Percentiles rank a stretch among this genome's conserved stretches.
These are phyloP conservation scores for Noctua janthina DNA, from an alignment of 2,888 invertebrate species.

Conservation along the genomic window DNA sequence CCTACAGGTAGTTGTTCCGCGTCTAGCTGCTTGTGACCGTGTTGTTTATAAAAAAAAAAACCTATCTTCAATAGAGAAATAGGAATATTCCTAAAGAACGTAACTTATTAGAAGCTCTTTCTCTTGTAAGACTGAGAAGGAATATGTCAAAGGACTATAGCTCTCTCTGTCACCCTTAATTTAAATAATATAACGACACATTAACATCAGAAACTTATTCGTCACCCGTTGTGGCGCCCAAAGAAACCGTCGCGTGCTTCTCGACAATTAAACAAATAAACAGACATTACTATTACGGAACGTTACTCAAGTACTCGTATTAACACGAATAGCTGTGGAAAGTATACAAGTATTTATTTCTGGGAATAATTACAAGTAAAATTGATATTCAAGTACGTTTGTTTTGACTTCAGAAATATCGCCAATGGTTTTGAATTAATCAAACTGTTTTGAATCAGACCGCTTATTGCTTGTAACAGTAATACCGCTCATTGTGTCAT, in stretches of 20 bases:
- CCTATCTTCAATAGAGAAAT: background rate
- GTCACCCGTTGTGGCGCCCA: background rate
- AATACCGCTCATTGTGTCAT: background rate
- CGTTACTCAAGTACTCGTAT: constrained; percentile 34
- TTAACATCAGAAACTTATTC: constrained; percentile 9
- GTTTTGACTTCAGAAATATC: background rate
- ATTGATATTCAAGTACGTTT: background rate
- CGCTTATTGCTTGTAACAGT: background rate
- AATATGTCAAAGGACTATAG: background rate
- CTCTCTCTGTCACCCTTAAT: background rate
- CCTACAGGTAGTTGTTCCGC: background rate
- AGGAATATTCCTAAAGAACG: background rate
- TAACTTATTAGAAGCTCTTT: background rate
- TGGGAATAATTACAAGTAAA: background rate
- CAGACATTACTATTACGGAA: constrained; percentile 37
- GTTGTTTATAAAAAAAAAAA: too few species aligned
- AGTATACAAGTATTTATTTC: background rate
- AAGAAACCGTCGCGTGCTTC: constrained; percentile 43
- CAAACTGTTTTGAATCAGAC: too few species aligned
- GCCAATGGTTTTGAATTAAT: background rate
- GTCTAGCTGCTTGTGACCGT: too few species aligned
- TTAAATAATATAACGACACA: constrained; percentile 22
- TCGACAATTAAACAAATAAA: constrained; percentile 53
- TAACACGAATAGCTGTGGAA: constrained; percentile 15
- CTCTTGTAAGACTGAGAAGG: background rate